Evolutionary conservation across 2,888 invertebrate species (phyloP), one percentile per base, ranked within the genome.

Genomic region (Pristionchus maxplancki): DNA sequence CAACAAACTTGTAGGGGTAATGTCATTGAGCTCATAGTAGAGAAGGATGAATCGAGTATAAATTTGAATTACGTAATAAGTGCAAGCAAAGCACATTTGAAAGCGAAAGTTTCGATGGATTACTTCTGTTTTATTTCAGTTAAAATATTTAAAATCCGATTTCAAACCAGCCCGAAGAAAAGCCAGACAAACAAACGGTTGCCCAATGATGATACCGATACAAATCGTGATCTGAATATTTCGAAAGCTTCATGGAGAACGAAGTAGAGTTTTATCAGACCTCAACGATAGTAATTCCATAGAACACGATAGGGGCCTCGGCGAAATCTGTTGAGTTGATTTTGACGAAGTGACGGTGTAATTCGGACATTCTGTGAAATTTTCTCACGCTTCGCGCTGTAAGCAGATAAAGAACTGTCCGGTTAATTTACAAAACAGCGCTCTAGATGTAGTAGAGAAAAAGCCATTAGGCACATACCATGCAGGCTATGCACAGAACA

Each of bases 291-390:
- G 40, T 44, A 11, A 74, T 74, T 40, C 74, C 74, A 11, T 74
- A 74, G 40, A 74, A 74, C 1, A 40, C 6, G 1, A 40, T 0
- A 0, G 74, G 74, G 11, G 74, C 74, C 8, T 74, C 40, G 3
- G 37, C 40, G 11, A 74, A 74, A 40, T 74, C 74, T 4, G 74
- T n/a, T 24, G 74, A n/a, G 24, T 74, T 37, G 17, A 74, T n/a
- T 40, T 74, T 74, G n/a, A 74, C 74, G n/a, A 74, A 74, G n/a
- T 74, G 74, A 74, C 24, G 28, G 34, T 67, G 67, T 17, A 31
- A 17, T 15, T 67, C 67, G 13, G 67, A 67, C 67, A 67, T 67
- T 17, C 50, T n/a, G n/a, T n/a, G n/a, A n/a, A n/a, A n/a, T n/a
- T n/a, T n/a, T n/a, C n/a, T n/a, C n/a, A n/a, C n/a, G n/a, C n/a